Conservation (phyloP, 2,797 vertebrate genomes). For the Clarias fuscus region DNA sequence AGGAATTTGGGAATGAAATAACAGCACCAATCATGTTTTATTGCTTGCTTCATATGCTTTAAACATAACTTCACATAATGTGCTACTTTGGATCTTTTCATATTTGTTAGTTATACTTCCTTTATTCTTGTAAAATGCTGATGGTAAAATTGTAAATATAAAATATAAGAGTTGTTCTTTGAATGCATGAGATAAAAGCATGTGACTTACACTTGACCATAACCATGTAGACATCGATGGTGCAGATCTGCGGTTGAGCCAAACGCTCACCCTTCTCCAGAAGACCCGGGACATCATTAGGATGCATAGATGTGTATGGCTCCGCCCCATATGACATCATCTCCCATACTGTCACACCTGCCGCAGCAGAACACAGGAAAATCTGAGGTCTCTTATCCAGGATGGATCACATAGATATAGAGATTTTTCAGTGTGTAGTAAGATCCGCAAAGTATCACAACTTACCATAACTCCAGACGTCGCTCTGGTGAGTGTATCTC, state of each 20-base stretch:
- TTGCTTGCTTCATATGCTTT: not conserved
- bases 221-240: slow-evolving; percentile 98
- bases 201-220: slow-evolving; percentile 93
- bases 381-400: not conserved
- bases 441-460: not conserved
- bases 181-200: not conserved
- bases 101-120: too few species aligned
- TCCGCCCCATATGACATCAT: slow-evolving; percentile 94
- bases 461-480: slow-evolving; percentile 97
- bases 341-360: slow-evolving; percentile 96
- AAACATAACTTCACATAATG: too few species aligned
- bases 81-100: too few species aligned
- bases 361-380: slow-evolving; percentile 4
- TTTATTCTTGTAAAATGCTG: too few species aligned
- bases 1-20: not conserved
- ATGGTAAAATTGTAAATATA: not conserved
- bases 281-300: slow-evolving; percentile 86
- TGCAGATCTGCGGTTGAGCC: slow-evolving; percentile 92
- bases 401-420: too few species aligned
- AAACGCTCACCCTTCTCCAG: slow-evolving; percentile 94
- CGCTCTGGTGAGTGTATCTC: slow-evolving; percentile 94
- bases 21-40: not conserved
- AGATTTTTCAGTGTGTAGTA: not conserved
- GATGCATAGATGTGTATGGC: slow-evolving; percentile 83
- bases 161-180: not conserved